These are phyloP conservation scores for Amiota minor DNA, from an alignment of 2,888 invertebrate genomes.

Conservation along the genomic window DNA sequence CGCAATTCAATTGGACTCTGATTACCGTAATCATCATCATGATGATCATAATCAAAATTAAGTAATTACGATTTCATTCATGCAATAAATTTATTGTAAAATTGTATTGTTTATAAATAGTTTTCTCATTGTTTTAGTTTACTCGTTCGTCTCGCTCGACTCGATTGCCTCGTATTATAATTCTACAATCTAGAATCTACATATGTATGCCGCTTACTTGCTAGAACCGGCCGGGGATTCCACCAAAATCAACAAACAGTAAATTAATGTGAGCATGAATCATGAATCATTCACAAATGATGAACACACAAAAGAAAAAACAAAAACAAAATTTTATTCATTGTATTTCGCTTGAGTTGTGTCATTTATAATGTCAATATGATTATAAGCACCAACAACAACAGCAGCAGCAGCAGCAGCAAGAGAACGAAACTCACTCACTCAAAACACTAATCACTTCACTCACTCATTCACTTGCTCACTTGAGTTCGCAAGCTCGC, in stretches of 20 bases:
- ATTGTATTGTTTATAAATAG: constrained; percentile 9
- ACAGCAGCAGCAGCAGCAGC: background rate
- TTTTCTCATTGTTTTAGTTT: background rate
- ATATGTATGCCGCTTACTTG: constrained; percentile 27
- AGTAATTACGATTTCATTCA: constrained; percentile 23
- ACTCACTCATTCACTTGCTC: too few relatives aligned
- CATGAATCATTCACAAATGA: constrained; percentile 30
- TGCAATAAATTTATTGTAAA: constrained; percentile 1
- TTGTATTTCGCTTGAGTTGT: constrained; percentile 33
- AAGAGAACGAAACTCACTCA: too few relatives aligned
- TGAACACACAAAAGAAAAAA: constrained; percentile 17
- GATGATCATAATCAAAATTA: background rate
- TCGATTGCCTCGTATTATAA: background rate
- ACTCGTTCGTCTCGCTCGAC: background rate
- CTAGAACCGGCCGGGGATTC: constrained; percentile 52
- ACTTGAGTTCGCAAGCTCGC: too few relatives aligned
- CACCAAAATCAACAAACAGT: constrained; percentile 39
- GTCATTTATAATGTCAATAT: background rate
- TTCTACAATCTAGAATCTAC: too few relatives aligned
- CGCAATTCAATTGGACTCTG: too few relatives aligned
- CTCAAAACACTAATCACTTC: too few relatives aligned
- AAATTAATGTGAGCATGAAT: constrained; percentile 11
- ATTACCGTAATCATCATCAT: too few relatives aligned
- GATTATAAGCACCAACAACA: background rate
- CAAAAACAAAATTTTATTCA: background rate